These are phyloP conservation scores for Rhagium mordax DNA, from an alignment of 2,888 invertebrate species.

Conservation along the genomic window DNA sequence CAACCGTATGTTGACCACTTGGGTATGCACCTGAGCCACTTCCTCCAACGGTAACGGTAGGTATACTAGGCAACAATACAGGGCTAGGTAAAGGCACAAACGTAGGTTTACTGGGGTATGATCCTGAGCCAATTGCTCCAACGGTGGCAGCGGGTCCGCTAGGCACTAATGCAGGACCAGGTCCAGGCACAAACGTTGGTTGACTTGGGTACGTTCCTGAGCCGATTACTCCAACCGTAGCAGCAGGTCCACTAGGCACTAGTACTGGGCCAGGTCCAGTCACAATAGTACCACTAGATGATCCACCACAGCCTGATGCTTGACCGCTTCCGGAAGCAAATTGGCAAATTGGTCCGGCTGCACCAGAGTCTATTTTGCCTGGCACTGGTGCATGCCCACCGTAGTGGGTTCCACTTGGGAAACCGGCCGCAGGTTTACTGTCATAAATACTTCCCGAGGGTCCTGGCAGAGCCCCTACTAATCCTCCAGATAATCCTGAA, in stretches of 20 bases:
- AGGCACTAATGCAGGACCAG: background rate
- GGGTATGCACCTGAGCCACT: too few relatives aligned
- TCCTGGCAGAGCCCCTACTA: conserved; percentile 33
- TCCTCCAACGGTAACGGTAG: too few relatives aligned
- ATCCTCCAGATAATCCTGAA: conserved; percentile 22
- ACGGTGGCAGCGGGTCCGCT: background rate
- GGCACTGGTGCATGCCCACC: too few relatives aligned
- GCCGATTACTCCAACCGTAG: too few relatives aligned
- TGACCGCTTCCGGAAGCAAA: background rate
- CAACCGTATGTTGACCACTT: too few relatives aligned
- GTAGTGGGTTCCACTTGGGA: background rate
- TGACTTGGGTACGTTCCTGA: too few relatives aligned
- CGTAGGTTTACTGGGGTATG: too few relatives aligned
- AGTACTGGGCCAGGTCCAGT: background rate
- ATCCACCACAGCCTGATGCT: background rate
- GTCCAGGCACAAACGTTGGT: too few relatives aligned
- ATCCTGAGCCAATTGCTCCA: too few relatives aligned
- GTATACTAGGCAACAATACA: too few relatives aligned
- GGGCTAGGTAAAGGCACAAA: too few relatives aligned
- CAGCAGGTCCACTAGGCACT: too few relatives aligned
- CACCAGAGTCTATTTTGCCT: background rate
- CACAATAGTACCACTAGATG: background rate
- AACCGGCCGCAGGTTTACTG: conserved; percentile 45
- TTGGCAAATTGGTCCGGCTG: conserved; percentile 4
- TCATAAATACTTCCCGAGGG: conserved; percentile 45